A percentile compares a stretch with the other conserved stretches of the same genome.
phyloP scores from a whole-genome alignment of 2,113 vertebrate genomes.

The Excalfactoria chinensis region DNA sequence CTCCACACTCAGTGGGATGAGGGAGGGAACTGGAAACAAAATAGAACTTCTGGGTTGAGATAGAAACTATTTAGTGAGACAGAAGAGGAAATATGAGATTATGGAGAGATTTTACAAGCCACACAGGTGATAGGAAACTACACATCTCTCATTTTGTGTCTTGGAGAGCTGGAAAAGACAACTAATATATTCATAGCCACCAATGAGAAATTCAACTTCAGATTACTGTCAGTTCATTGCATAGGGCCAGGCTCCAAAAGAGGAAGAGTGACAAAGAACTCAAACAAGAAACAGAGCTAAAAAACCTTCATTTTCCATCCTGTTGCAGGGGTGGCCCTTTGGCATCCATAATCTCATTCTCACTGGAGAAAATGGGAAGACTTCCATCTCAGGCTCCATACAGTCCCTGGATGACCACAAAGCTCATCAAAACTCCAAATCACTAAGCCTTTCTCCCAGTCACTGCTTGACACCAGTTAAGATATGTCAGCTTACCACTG shows the following conservation, averaged over 20 bases:
- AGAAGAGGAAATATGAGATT: neutral
- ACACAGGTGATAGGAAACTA: neutral
- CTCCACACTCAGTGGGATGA: too few relatives aligned
- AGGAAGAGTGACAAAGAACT: slow-evolving; percentile 37
- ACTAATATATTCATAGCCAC: slow-evolving; percentile 7
- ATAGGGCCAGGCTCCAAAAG: slow-evolving; percentile 55
- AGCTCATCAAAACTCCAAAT: neutral
- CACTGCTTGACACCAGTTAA: neutral
- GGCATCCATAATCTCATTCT: neutral
- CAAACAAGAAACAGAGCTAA: slow-evolving; percentile 55
- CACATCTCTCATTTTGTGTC: neutral
- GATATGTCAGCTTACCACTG: neutral
- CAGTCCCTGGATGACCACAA: neutral
- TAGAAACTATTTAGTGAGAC: too few relatives aligned
- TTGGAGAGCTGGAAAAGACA: neutral
- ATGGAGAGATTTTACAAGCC: neutral
- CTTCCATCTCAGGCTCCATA: neutral
- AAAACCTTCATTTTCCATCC: slow-evolving; percentile 31
- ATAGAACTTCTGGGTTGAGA: too few relatives aligned
- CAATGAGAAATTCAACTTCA: slow-evolving; percentile 35
- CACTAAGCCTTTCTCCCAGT: neutral
- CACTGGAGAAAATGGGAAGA: neutral
- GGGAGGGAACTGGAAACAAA: too few relatives aligned
- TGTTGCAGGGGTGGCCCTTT: neutral
- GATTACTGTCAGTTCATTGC: slow-evolving; percentile 58